Conservation (phyloP, 1,140 invertebrate genomes). For the Drosophila burlai region DNA sequence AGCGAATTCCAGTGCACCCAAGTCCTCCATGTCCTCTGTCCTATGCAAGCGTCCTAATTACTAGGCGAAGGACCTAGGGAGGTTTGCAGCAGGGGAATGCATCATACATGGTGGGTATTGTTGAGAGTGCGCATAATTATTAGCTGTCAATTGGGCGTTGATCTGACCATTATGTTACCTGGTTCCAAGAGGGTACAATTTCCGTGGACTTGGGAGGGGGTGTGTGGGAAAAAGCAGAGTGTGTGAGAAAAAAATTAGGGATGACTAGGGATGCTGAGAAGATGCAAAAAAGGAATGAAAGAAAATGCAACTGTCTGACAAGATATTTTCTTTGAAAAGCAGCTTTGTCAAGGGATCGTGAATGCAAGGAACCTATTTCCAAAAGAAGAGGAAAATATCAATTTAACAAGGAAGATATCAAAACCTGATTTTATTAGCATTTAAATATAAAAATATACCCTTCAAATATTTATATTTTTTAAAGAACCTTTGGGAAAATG, state of each 20-base stretch:
- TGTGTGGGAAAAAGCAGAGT: slow-evolving; percentile 34
- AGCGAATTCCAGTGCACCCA: slow-evolving; percentile 71
- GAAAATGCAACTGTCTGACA: slow-evolving; percentile 18
- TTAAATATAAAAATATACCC: not conserved
- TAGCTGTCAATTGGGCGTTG: slow-evolving; percentile 78
- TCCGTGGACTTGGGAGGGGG: not conserved
- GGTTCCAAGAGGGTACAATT: slow-evolving; percentile 41
- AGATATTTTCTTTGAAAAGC: not conserved
- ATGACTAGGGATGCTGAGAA: slow-evolving; percentile 10
- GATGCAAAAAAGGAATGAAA: slow-evolving; percentile 7
- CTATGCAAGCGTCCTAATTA: slow-evolving; percentile 61
- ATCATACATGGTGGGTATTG: slow-evolving; percentile 11
- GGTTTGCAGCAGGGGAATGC: slow-evolving; percentile 13
- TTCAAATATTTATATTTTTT: too few species aligned
- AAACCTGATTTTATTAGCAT: not conserved
- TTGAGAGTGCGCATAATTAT: slow-evolving; percentile 66
- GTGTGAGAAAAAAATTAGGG: slow-evolving; percentile 55
- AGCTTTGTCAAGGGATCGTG: not conserved
- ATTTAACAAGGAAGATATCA: not conserved
- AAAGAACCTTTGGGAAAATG: too few species aligned
- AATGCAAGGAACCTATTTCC: not conserved
- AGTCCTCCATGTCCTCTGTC: slow-evolving; percentile 8
- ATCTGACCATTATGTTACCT: slow-evolving; percentile 58
- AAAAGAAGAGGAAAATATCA: not conserved
- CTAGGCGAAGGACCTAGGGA: not conserved